Evolutionary conservation across 2,888 invertebrate species (phyloP).

Genomic region (Andrena praecox): DNA sequence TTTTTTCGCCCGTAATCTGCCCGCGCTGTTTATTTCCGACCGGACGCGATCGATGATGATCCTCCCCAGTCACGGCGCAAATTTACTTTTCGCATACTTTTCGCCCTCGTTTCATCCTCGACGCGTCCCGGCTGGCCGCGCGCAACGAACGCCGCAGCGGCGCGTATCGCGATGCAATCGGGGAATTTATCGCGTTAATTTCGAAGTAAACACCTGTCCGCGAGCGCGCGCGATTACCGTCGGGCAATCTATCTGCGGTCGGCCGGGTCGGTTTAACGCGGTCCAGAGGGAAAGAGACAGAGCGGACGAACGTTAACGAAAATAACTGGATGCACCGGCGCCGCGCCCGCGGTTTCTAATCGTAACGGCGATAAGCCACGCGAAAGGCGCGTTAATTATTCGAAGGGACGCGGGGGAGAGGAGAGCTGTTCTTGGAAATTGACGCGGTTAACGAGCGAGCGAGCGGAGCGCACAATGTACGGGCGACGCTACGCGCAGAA

Average conservation of each 20-base stretch:
- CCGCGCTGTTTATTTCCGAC: background rate
- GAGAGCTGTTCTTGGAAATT: constrained; percentile 32
- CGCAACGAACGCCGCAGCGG: background rate
- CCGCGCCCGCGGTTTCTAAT: constrained; percentile 19
- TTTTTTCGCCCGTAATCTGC: background rate
- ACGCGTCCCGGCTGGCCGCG: background rate
- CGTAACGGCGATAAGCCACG: constrained; percentile 29
- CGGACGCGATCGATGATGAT: background rate
- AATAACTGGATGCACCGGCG: constrained; percentile 9
- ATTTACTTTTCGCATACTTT: background rate
- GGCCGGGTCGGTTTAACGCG: constrained; percentile 7
- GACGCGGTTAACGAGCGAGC: constrained; percentile 34
- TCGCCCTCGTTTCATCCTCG: background rate
- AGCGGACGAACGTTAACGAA: constrained; percentile 26
- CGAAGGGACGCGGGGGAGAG: constrained; percentile 6
- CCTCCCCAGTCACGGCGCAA: background rate
- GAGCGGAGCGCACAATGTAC: constrained; percentile 40
- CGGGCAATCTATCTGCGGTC: constrained; percentile 18
- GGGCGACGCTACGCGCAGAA: constrained; percentile 36
- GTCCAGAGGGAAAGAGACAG: background rate
- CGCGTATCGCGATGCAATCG: constrained; percentile 9
- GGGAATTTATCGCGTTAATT: constrained; percentile 44
- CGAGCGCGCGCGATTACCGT: constrained; percentile 19
- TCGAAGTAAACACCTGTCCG: constrained; percentile 29
- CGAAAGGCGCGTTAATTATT: constrained; percentile 29